A percentile compares a stretch with the other conserved stretches of the same genome.
Evolutionary conservation across 2,113 vertebrate genomes (phyloP).

Genomic region (Rhynchomys soricoides): DNA sequence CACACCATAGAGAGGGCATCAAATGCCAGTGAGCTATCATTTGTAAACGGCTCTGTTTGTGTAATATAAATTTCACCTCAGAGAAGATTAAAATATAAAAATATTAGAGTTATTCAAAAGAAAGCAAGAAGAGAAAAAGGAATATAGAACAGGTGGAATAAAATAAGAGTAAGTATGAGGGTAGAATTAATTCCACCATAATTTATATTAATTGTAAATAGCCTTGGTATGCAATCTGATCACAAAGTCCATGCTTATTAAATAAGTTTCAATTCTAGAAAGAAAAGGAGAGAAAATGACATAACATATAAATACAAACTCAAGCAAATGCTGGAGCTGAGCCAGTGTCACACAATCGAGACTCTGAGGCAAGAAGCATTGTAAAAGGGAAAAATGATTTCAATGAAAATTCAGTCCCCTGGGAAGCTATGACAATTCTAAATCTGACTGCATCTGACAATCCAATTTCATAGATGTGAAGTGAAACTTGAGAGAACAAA

Average conservation of each 20-base stretch:
- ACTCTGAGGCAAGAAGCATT: background rate
- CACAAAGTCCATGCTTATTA: conserved; percentile 43
- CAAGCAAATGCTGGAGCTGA: background rate
- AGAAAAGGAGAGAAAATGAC: conserved; percentile 2
- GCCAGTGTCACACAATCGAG: background rate
- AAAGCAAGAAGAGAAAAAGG: background rate
- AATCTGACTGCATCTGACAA: background rate
- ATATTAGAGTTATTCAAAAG: conserved; percentile 27
- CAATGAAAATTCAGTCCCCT: background rate
- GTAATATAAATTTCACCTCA: conserved; percentile 1
- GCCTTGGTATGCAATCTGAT: background rate
- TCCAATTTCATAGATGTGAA: conserved; percentile 23
- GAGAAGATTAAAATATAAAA: conserved; percentile 21
- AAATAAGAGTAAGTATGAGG: background rate
- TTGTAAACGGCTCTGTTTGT: conserved; percentile 10
- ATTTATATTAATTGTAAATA: conserved; percentile 1
- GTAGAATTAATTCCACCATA: background rate
- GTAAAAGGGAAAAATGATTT: background rate
- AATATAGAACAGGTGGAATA: background rate
- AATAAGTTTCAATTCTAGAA: background rate
- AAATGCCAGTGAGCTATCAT: background rate
- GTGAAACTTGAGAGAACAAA: conserved; percentile 40
- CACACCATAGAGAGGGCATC: background rate
- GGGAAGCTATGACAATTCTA: background rate
- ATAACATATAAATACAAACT: background rate